Evolutionary conservation across 2,888 invertebrate genomes (phyloP).

Genomic region (Anorthoa munda): DNA sequence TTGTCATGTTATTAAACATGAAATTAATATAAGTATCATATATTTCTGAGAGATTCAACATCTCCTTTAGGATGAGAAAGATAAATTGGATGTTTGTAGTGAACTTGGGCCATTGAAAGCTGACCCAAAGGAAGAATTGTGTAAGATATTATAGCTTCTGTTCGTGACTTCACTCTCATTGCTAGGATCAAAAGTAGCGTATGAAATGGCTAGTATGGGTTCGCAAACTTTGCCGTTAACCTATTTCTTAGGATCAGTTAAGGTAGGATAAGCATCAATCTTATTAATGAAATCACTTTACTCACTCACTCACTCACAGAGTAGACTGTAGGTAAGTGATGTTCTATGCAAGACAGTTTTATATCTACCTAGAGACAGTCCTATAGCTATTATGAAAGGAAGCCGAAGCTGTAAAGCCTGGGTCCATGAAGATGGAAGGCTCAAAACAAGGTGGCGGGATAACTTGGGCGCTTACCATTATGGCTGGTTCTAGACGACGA

Average conservation of each 20-base stretch:
- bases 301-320: too few relatives aligned
- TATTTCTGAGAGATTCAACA: too few relatives aligned
- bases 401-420: too few relatives aligned
- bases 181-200: conserved; percentile 9
- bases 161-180: conserved; percentile 11
- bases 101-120: background rate
- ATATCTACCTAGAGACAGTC: background rate
- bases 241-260: conserved; percentile 5
- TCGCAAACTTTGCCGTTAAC: conserved; percentile 11
- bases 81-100: conserved; percentile 6
- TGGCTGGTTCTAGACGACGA: too few relatives aligned
- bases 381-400: too few relatives aligned
- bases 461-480: too few relatives aligned
- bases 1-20: too few relatives aligned
- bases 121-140: conserved; percentile 4
- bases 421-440: too few relatives aligned
- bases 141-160: conserved; percentile 9
- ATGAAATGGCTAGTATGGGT: background rate
- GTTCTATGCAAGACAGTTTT: background rate
- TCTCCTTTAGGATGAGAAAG: background rate
- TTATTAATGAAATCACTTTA: background rate
- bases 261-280: background rate
- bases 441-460: too few relatives aligned
- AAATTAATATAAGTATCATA: too few relatives aligned
- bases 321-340: too few relatives aligned